Percentiles rank a stretch among this genome's conserved stretches.
phyloP scores from a whole-genome alignment of 2,113 vertebrate species.

The Rhinopithecus roxellana region DNA sequence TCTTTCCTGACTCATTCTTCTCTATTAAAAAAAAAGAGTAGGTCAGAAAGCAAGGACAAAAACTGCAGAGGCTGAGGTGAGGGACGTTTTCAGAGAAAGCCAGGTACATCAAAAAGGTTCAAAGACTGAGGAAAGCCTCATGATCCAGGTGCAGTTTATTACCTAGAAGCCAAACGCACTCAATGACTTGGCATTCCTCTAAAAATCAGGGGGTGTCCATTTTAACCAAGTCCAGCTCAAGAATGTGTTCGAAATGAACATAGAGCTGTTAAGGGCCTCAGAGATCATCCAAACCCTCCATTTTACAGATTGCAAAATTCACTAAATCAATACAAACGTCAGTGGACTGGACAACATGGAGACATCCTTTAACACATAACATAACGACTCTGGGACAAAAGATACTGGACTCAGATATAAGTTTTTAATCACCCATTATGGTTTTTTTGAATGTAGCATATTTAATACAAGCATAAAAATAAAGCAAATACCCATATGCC shows the following conservation, averaged over 20 bases:
- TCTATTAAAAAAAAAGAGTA: not conserved
- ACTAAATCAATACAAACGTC: not conserved
- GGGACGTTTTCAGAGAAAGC: not conserved
- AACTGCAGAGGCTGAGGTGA: not conserved
- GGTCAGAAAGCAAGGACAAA: not conserved
- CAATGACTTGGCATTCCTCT: not conserved
- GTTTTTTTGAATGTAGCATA: not conserved
- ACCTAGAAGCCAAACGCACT: not conserved
- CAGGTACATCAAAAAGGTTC: not conserved
- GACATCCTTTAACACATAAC: constrained; percentile 40
- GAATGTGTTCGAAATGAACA: not conserved
- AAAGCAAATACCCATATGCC: not conserved
- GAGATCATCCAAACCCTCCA: not conserved
- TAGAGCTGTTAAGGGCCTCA: not conserved
- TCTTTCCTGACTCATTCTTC: not conserved
- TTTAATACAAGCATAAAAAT: constrained; percentile 25
- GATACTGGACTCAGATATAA: not conserved
- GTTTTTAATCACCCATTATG: not conserved
- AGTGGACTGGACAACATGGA: not conserved
- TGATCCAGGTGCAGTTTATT: not conserved
- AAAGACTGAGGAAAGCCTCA: not conserved
- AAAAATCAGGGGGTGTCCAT: not conserved
- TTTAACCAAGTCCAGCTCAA: not conserved
- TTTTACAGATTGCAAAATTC: not conserved
- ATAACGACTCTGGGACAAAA: not conserved